Base-by-base conservation (phyloP, 2,888 invertebrate species). In the Drosophila siamana region DNA sequence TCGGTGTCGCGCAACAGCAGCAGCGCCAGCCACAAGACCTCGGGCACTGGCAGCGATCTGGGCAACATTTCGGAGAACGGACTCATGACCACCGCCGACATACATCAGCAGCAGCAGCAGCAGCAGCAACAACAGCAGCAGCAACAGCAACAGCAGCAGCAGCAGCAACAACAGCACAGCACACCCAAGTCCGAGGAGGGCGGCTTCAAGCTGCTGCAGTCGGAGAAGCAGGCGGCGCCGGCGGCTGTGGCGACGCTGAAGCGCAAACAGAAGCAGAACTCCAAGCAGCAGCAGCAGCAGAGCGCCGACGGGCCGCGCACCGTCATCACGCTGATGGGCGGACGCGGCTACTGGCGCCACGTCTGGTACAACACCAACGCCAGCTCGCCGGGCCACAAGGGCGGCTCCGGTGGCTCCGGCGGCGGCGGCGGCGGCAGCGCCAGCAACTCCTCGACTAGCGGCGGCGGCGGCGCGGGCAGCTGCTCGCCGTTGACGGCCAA, bases 301-400 rank as follows among this genome's bases (percentile, higher is more conserved):
- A 86, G 71, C 38, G 86, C 89, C 9, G 91, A 94, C 83, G 93
- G 94, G 69, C 91, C 96, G 74, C 93, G 96, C 68, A 97, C 97
- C 0, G 95, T 97, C 24, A 94, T 98, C 43, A 97, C 97, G 0
- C 92, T 98, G 54, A 96, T 97, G 94, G 98, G 97, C 0, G 98
- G 98, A 1, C 94, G 97, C 9, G 98, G 98, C 2, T 98, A 98
- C 89, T 96, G 97, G 95, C 93, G 96, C 60, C 96, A 96, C 86
- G 94, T 95, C 15, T 94, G 95, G 86, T 94, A 95, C 90, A 91
- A 90, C 55, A 65, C 59, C 44, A 90, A 77, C 52, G 68, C 86
- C 22, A 84, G 71, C 9, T 91, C 92, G 73, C 93, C 80, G n/a
- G 62, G 73, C 3, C 87, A 80, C 48, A 84, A 86, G 57, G 43